Percentiles rank a stretch among this genome's conserved stretches.
These are phyloP conservation scores for Nasonia vitripennis DNA, from an alignment of 1,140 invertebrate genomes.

Conservation along the genomic window DNA sequence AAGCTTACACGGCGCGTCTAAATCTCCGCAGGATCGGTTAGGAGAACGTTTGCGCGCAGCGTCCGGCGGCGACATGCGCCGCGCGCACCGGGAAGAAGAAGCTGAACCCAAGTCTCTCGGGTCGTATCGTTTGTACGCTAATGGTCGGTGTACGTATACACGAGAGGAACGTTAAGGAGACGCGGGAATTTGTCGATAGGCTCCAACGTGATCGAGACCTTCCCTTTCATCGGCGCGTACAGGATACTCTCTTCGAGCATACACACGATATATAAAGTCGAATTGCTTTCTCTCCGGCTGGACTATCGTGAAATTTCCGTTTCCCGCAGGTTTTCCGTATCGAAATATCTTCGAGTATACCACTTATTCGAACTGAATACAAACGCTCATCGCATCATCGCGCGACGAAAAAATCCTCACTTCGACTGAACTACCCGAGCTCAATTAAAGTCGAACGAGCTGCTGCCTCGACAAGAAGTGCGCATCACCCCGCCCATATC, in stretches of 20 bases:
- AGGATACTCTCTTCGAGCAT: not conserved
- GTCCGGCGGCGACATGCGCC: not conserved
- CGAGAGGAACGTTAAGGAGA: not conserved
- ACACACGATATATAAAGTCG: not conserved
- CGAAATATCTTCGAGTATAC: too few species aligned
- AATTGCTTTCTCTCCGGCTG: not conserved
- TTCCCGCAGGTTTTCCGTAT: too few species aligned
- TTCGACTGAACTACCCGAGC: not conserved
- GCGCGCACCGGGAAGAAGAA: not conserved
- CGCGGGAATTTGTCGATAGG: slow-evolving; percentile 11
- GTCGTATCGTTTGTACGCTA: not conserved
- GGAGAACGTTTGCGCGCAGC: not conserved
- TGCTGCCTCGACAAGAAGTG: too few species aligned
- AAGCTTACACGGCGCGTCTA: not conserved
- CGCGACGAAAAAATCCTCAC: not conserved
- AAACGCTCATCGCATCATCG: too few species aligned
- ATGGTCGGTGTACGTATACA: not conserved
- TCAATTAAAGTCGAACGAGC: not conserved
- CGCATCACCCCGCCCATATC: too few species aligned
- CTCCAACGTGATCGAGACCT: slow-evolving; percentile 8
- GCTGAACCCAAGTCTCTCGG: not conserved
- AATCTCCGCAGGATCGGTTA: not conserved
- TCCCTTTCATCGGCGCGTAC: slow-evolving; percentile 20
- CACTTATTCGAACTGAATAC: too few species aligned
- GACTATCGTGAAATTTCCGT: too few species aligned